Percentiles rank a stretch among this genome's conserved stretches.
Evolutionary conservation across 2,797 vertebrate species (phyloP).

Genomic region (Sandelia bainsii): DNA sequence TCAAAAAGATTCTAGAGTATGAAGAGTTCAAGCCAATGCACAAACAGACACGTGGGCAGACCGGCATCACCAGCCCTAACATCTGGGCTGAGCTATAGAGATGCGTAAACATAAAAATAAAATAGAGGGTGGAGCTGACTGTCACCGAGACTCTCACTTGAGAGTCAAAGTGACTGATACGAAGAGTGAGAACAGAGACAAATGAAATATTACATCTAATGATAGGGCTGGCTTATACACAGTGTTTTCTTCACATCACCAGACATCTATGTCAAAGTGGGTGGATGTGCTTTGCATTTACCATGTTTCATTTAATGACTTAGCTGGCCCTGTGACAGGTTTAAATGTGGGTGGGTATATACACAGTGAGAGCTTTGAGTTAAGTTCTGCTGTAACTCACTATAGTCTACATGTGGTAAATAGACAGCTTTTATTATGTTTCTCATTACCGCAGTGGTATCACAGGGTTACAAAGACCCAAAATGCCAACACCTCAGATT

Average conservation of each 20-base stretch:
- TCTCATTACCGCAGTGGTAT: background rate
- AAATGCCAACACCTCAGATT: slow-evolving; percentile 4
- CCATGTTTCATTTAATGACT: slow-evolving; percentile 1
- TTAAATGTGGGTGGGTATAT: slow-evolving; percentile 6
- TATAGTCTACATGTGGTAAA: background rate
- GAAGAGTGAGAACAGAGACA: background rate
- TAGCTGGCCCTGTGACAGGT: background rate
- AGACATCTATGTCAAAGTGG: background rate
- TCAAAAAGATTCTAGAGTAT: background rate
- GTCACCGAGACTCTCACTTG: slow-evolving; percentile 28
- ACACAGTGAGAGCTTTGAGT: background rate
- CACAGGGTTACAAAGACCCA: background rate
- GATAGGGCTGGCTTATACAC: background rate
- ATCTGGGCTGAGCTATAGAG: slow-evolving; percentile 21
- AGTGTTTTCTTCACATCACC: background rate
- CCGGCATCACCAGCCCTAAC: background rate
- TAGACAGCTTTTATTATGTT: background rate
- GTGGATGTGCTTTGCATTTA: slow-evolving; percentile 9
- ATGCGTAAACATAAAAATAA: slow-evolving; percentile 14
- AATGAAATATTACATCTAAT: background rate
- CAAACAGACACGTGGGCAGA: slow-evolving; percentile 23
- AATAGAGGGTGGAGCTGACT: slow-evolving; percentile 28
- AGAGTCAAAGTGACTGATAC: slow-evolving; percentile 26
- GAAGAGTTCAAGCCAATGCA: background rate
- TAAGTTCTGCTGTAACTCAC: background rate